phyloP scores from a whole-genome alignment of 2,797 vertebrate species.

The Okamejei kenojei region DNA sequence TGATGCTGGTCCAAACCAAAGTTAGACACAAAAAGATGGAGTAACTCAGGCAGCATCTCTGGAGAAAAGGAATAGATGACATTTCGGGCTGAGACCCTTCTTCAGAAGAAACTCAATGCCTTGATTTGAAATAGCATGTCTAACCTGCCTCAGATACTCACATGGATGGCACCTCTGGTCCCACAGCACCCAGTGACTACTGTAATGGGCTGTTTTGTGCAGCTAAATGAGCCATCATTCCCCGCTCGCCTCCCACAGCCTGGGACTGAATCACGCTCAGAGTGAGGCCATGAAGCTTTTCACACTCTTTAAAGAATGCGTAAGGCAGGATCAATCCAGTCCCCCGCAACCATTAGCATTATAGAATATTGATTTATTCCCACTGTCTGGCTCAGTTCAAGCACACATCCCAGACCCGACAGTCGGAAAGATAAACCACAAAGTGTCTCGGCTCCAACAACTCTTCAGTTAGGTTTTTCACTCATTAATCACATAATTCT shows the following conservation, averaged over 20 bases:
- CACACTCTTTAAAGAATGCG: neutral
- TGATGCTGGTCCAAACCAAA: no score
- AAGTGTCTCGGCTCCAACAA: neutral
- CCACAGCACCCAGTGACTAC: neutral
- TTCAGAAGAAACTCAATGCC: neutral
- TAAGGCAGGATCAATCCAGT: neutral
- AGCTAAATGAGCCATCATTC: neutral
- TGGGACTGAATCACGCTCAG: neutral
- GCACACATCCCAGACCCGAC: neutral
- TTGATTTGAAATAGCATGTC: neutral
- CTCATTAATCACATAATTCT: neutral
- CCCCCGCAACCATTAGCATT: neutral
- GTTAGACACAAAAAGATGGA: no score
- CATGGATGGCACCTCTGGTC: neutral
- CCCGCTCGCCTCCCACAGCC: neutral
- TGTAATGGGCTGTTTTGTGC: no score
- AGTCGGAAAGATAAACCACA: neutral
- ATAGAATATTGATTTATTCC: neutral
- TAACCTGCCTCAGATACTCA: neutral
- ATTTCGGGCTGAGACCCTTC: neutral
- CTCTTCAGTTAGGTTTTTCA: neutral
- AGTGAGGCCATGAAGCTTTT: neutral
- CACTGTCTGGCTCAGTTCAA: neutral
- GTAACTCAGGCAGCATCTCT: no score
- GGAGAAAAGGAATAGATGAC: no score